Evolutionary conservation across 2,113 vertebrate genomes (phyloP), one percentile per base, ranked within the genome.

Genomic region (Amblyornis subalaris): DNA sequence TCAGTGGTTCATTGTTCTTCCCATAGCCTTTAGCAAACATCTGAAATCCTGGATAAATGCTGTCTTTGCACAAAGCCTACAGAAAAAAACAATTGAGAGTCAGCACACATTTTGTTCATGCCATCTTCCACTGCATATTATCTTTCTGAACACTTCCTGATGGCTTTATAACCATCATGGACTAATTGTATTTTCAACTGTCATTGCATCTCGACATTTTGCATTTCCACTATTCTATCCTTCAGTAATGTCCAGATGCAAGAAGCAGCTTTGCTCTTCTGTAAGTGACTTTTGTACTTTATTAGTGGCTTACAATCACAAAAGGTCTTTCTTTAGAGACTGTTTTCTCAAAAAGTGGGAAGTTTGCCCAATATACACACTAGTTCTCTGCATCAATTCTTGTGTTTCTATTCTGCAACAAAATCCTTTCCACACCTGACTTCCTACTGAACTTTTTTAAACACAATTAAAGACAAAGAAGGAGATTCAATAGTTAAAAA

Each of bases 1-100:
- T 98, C 57, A 99, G 98, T 54, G 99, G 99, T 90, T 99, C 99
- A 42, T 99, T 99, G 97, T 99, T 99, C 96, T 99, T 99, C 89
- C 99, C 99, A 50, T 99, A 99, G 76, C 99, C 99, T 98, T 99
- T 99, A 80, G 98, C 99, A 93, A 99, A 99, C 96, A 99, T 97
- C 70, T 97, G 96, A 92, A 99, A 98, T 90, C 98, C 98, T 28
- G 99, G 99, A 95, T 99, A 99, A 97, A 99, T 99, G 94, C 99
- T 99, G 97, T 99, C 99, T 86, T 99, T 99, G 96, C 99, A 99
- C 53, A 99, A 96, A 92, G 99, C 99, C 99, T 99, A 95, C 60
- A 16, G 7, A 12, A 24, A 45, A 72, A 85, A 85, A 79, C 4
- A n/a, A 75, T 55, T 14, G 79, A 28, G 14, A n/a, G 10, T 92